phyloP scores from a whole-genome alignment of 2,888 invertebrate genomes.

The Drosophila kuntzei region DNA sequence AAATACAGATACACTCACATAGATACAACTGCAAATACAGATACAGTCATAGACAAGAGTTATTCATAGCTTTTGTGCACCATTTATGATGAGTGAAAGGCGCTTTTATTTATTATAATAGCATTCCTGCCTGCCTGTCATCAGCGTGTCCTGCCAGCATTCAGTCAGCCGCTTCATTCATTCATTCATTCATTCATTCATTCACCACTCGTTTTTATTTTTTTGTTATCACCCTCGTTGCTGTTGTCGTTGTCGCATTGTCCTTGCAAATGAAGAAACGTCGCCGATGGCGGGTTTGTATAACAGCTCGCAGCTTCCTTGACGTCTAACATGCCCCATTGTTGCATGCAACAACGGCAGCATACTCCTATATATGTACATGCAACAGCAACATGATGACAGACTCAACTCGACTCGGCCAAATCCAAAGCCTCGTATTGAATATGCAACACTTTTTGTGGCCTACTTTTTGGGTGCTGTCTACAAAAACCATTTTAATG shows the following conservation, averaged over 20 bases:
- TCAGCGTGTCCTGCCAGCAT: constrained; percentile 33
- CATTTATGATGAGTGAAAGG: constrained; percentile 79
- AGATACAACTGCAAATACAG: constrained; percentile 20
- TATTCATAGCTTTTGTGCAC: constrained; percentile 61
- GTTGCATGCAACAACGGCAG: constrained; percentile 44
- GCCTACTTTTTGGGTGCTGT: constrained; percentile 58
- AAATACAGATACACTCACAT: constrained; percentile 18
- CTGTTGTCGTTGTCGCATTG: constrained; percentile 68
- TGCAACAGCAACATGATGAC: constrained; percentile 3
- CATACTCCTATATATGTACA: not conserved
- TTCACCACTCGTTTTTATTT: constrained; percentile 4
- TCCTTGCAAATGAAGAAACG: constrained; percentile 81
- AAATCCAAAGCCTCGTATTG: constrained; percentile 61
- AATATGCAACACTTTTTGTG: constrained; percentile 79
- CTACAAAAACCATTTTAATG: constrained; percentile 61
- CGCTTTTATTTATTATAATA: constrained; percentile 79
- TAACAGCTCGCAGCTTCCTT: constrained; percentile 67
- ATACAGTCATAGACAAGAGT: constrained; percentile 25
- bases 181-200: constrained; percentile 54
- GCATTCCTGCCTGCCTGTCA: constrained; percentile 65
- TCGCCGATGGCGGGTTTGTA: constrained; percentile 66
- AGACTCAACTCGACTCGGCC: not conserved
- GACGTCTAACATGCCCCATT: constrained; percentile 62
- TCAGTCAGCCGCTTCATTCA: constrained; percentile 53
- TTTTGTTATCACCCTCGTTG: constrained; percentile 12